These are phyloP conservation scores for Graptemys geographica DNA, from an alignment of 2,797 vertebrate species.

Conservation along the genomic window DNA sequence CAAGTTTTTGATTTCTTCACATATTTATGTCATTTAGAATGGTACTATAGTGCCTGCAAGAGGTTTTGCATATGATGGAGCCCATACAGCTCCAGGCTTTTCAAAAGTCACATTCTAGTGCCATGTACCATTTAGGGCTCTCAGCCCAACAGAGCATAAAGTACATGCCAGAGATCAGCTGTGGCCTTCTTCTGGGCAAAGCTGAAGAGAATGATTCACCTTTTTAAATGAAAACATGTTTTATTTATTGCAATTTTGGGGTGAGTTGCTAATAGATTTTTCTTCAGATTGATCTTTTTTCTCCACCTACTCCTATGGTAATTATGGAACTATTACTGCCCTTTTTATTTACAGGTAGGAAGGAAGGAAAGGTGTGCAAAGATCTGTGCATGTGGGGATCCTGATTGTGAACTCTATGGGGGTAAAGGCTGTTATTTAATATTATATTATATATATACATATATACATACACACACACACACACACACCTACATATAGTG, in stretches of 20 bases:
- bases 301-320: neutral
- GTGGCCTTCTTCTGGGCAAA: neutral
- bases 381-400: neutral
- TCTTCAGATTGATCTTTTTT: neutral
- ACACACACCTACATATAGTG: too few relatives aligned
- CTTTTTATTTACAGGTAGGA: neutral
- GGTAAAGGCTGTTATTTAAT: neutral
- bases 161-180: neutral
- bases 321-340: neutral
- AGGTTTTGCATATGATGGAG: constrained; percentile 36
- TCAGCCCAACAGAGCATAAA: neutral
- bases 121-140: constrained; percentile 26
- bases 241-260: neutral
- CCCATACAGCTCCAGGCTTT: neutral
- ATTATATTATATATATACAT: neutral
- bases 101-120: constrained; percentile 49
- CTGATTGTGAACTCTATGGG: neutral
- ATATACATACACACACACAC: too few relatives aligned
- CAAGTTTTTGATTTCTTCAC: constrained; percentile 76
- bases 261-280: neutral
- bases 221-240: neutral
- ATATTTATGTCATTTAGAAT: constrained; percentile 53
- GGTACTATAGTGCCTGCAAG: constrained; percentile 36
- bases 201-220: neutral
- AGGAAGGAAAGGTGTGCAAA: neutral